Percentiles rank a stretch among this genome's conserved stretches.
These are phyloP conservation scores for Montipora sp. DNA, from an alignment of 64 coral and sea anemone species.

Conservation along the genomic window DNA sequence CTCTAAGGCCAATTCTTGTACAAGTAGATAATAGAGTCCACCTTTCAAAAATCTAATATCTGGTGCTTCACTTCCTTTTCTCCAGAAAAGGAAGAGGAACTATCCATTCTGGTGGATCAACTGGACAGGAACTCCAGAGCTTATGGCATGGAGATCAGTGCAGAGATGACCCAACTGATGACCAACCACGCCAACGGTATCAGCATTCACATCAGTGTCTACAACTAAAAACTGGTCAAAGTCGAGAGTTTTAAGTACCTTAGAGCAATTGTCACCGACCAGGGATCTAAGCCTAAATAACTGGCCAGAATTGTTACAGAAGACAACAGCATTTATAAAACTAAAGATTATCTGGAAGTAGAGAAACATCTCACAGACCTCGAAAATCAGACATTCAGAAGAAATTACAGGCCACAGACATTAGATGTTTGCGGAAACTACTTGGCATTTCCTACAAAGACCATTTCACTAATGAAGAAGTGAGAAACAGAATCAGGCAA, in stretches of 20 bases:
- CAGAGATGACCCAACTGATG: constrained; percentile 9
- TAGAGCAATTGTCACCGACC: not conserved
- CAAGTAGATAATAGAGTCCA: no score
- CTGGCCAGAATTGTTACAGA: constrained; percentile 26
- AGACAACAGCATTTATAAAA: constrained; percentile 4
- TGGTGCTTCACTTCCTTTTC: no score
- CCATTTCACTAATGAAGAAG: not conserved
- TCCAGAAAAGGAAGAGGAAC: not conserved
- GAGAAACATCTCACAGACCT: constrained; percentile 1
- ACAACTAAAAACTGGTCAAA: not conserved
- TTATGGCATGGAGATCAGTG: not conserved
- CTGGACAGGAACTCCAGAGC: not conserved
- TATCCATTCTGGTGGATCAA: not conserved
- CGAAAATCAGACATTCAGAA: constrained; percentile 8
- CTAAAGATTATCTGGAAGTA: constrained; percentile 23
- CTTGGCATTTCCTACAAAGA: not conserved
- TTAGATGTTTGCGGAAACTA: constrained; percentile 6
- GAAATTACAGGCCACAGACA: constrained; percentile 35
- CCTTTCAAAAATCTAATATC: no score
- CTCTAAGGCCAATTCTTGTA: no score
- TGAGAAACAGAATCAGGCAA: not conserved
- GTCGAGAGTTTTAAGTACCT: not conserved
- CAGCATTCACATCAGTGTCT: not conserved
- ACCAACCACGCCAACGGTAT: not conserved
- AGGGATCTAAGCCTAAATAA: constrained; percentile 10